Conservation (phyloP, 2,797 vertebrate species). For the Ptychadena robeensis region DNA sequence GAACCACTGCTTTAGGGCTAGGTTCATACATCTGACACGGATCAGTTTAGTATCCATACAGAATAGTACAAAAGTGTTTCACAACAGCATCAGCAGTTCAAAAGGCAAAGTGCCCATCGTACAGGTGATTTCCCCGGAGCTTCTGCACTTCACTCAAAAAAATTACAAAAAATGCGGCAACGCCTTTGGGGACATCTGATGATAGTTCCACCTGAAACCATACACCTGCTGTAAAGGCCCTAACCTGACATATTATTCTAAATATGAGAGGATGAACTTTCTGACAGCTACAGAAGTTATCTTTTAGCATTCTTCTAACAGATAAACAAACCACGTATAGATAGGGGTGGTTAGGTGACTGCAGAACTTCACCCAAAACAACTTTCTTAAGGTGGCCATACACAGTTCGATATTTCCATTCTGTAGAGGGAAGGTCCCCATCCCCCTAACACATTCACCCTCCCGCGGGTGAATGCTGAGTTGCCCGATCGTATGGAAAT, state of each 20-base stretch:
- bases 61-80: not conserved
- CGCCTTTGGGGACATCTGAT: slow-evolving; percentile 68
- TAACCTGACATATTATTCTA: slow-evolving; percentile 67
- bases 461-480: too few relatives aligned
- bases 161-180: slow-evolving; percentile 65
- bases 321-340: slow-evolving; percentile 3
- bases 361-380: not conserved
- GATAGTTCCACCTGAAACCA: slow-evolving; percentile 68
- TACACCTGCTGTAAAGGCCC: slow-evolving; percentile 70
- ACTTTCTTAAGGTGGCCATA: too few relatives aligned
- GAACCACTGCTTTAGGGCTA: too few relatives aligned
- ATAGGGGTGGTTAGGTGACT: not conserved
- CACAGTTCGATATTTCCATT: too few relatives aligned
- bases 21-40: not conserved
- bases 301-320: slow-evolving; percentile 55
- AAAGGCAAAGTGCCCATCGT: slow-evolving; percentile 63
- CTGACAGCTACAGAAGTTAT: slow-evolving; percentile 5
- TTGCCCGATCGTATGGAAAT: too few relatives aligned
- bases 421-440: too few relatives aligned
- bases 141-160: slow-evolving; percentile 62
- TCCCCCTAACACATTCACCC: too few relatives aligned
- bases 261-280: slow-evolving; percentile 53
- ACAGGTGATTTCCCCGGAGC: slow-evolving; percentile 73
- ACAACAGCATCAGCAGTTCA: slow-evolving; percentile 54
- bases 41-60: not conserved